Conservation (phyloP, 2,888 invertebrate species). For the Drosophila stalkeri region DNA sequence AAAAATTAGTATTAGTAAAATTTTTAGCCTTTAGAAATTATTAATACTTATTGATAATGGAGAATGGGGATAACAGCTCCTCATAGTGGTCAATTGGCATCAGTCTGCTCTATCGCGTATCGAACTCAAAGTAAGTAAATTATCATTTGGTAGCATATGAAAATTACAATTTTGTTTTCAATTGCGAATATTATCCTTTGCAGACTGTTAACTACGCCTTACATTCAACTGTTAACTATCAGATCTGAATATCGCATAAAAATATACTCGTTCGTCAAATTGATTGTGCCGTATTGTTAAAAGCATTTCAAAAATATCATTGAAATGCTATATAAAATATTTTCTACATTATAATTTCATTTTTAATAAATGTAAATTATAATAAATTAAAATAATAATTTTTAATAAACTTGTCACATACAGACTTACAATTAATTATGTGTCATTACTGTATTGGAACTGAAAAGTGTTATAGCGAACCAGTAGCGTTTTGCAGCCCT, state of each 20-base stretch:
- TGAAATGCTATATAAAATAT: not conserved
- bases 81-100: slow-evolving; percentile 10
- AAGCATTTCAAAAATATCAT: not conserved
- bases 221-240: slow-evolving; percentile 1
- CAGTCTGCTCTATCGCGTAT: slow-evolving; percentile 4
- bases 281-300: not conserved
- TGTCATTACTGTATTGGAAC: slow-evolving; percentile 27
- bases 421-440: not conserved
- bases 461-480: slow-evolving; percentile 5
- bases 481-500: slow-evolving; percentile 39
- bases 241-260: not conserved
- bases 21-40: not conserved
- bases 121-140: slow-evolving; percentile 16
- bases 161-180: not conserved
- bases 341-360: too few relatives aligned
- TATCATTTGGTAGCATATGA: not conserved
- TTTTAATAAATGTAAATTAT: not conserved
- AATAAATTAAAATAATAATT: not conserved
- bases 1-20: slow-evolving; percentile 7
- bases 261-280: not conserved
- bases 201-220: not conserved
- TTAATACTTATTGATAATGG: not conserved
- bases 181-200: too few relatives aligned
- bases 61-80: not conserved
- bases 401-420: not conserved